These are phyloP conservation scores for Condylostylus longicornis DNA, from an alignment of 1,140 invertebrate species.

Conservation along the genomic window DNA sequence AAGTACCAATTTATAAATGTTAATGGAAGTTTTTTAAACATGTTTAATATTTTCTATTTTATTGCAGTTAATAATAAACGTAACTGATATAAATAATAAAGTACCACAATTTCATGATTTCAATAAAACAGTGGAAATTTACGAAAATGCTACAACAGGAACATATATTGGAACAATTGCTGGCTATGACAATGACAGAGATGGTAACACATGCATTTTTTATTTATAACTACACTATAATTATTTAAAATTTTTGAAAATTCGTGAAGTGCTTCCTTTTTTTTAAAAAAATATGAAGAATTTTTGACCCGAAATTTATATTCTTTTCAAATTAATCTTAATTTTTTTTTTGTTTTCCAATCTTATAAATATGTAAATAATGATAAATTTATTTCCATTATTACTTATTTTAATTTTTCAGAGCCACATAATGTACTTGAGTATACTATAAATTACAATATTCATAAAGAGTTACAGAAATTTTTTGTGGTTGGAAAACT, in stretches of 20 bases:
- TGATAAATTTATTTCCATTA: constrained; percentile 6
- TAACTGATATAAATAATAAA: constrained; percentile 39
- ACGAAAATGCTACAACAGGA: constrained; percentile 28
- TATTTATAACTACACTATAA: not conserved
- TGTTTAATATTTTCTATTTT: constrained; percentile 2
- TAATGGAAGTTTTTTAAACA: not conserved
- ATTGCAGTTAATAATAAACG: constrained; percentile 35
- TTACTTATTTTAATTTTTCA: constrained; percentile 15
- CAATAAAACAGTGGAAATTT: constrained; percentile 22
- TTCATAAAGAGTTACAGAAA: constrained; percentile 27
- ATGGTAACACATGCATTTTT: constrained; percentile 33
- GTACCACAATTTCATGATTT: constrained; percentile 22
- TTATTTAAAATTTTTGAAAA: too few relatives aligned
- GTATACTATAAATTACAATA: constrained; percentile 31
- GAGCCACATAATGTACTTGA: constrained; percentile 28
- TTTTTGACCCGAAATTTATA: too few relatives aligned
- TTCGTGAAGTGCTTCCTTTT: too few relatives aligned
- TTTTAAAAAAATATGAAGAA: too few relatives aligned
- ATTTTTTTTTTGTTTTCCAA: too few relatives aligned
- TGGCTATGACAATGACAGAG: constrained; percentile 36
- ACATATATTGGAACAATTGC: constrained; percentile 27
- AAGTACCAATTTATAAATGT: constrained; percentile 15
- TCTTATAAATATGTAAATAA: too few relatives aligned
- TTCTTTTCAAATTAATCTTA: too few relatives aligned
- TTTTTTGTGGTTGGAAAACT: constrained; percentile 35